These are phyloP conservation scores for Edolisoma coerulescens DNA, from an alignment of 2,113 vertebrate species.

Conservation along the genomic window DNA sequence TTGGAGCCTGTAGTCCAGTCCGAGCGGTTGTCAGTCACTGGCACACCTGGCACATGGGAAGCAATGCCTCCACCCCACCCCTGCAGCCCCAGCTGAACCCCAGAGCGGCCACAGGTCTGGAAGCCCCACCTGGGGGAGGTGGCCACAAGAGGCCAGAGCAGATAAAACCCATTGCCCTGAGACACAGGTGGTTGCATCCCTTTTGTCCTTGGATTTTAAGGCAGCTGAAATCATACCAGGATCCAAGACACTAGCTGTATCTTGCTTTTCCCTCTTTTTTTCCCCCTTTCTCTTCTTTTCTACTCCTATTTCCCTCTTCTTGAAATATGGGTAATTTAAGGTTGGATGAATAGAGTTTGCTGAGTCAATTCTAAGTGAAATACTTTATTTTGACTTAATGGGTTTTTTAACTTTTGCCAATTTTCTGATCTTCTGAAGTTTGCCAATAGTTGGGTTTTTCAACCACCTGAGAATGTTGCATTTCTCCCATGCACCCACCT, in stretches of 20 bases:
- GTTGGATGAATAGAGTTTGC: not conserved
- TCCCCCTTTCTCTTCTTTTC: not conserved
- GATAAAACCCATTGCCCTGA: not conserved
- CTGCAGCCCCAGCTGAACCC: not conserved
- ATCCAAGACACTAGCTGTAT: not conserved
- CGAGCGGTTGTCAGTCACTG: rapidly evolving
- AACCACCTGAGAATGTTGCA: not conserved
- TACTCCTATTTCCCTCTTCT: not conserved
- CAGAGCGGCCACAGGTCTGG: not conserved
- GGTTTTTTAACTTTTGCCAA: not conserved
- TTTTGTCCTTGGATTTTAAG: not conserved
- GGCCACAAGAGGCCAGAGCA: not conserved
- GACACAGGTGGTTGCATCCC: not conserved
- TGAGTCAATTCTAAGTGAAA: not conserved
- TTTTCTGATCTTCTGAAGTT: not conserved
- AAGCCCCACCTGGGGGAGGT: too few relatives aligned
- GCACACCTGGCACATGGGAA: not conserved
- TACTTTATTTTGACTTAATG: not conserved
- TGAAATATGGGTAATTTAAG: not conserved
- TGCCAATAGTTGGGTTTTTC: not conserved
- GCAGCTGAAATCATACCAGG: not conserved
- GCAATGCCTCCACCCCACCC: not conserved
- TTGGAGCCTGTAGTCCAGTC: not conserved
- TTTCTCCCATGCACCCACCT: not conserved
- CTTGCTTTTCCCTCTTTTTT: not conserved